Evolutionary conservation across 2,113 vertebrate genomes (phyloP), one percentile per base, ranked within the genome.

Genomic region (Gopherus evgoodei): DNA sequence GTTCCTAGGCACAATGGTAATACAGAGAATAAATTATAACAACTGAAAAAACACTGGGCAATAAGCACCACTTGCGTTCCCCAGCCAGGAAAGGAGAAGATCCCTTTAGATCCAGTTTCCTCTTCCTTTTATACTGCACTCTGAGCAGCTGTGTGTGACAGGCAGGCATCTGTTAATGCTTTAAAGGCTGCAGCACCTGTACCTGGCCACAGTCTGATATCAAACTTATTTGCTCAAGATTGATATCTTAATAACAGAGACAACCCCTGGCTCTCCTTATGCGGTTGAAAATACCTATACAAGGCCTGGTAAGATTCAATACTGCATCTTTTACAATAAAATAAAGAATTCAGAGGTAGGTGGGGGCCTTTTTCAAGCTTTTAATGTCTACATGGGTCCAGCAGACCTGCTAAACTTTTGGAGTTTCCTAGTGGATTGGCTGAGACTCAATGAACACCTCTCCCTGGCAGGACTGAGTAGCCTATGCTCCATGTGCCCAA

Each of bases 351-450:
- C 25, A 57, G 24, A 11, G 11, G 10, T 57, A 19, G 56, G 56
- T 57, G 76, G 42, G 83, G 5, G 24, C 52, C 72, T 93, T 92
- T 88, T 0, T 0, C 6, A 84, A 87, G 5, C 7, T 62, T 7
- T 42, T 10, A 19, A 84, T 50, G 7, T 52, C 72, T 91, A 21
- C 31, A 44, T 16, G 72, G 89, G 88, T 87, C 92, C 94, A 94
- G 81, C 76, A 78, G 12, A 65, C 35, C 44, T 78, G 17, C 59
- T 59, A 88, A 89, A 35, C 50, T 44, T 21, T 57, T 76, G 25
- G 85, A 94, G 93, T 76, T 76, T 76, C 56, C 56, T 25, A 35
- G 62, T n/a, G 31, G 62, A 69, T 69, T 69, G 35, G 35, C 35
- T 69, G 62, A 16, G 25, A 69, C 35, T 69, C 29, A 69, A 69